Conservation (phyloP, 2,888 invertebrate species). For the Atrina japonica region DNA sequence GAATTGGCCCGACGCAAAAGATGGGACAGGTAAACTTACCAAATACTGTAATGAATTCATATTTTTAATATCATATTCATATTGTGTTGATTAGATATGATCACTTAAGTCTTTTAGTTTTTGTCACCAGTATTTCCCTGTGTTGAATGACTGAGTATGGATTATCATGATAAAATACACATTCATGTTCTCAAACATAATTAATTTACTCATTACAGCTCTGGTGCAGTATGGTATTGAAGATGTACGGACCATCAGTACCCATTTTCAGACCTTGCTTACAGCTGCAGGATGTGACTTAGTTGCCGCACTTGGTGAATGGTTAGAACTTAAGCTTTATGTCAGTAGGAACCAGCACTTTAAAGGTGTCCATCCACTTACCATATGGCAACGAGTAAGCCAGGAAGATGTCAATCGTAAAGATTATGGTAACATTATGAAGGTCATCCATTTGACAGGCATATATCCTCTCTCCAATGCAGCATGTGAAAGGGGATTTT, state of each 20-base stretch:
- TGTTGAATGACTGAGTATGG: too few relatives aligned
- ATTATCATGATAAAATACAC: not conserved
- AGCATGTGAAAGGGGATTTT: too few relatives aligned
- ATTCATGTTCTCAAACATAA: too few relatives aligned
- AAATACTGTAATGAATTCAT: too few relatives aligned
- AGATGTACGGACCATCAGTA: constrained; percentile 28
- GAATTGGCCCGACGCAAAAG: constrained; percentile 37
- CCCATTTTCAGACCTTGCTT: not conserved
- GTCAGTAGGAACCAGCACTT: constrained; percentile 24
- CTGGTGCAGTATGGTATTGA: constrained; percentile 39
- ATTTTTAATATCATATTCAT: too few relatives aligned
- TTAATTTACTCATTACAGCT: constrained; percentile 20
- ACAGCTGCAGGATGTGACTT: constrained; percentile 35
- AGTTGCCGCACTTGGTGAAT: constrained; percentile 31
- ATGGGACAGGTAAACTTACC: constrained; percentile 22
- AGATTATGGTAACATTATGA: constrained; percentile 43
- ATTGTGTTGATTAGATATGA: too few relatives aligned
- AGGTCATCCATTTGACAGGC: constrained; percentile 39
- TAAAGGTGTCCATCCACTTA: constrained; percentile 37
- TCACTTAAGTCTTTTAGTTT: too few relatives aligned
- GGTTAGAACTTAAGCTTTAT: constrained; percentile 39
- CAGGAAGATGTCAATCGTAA: constrained; percentile 36
- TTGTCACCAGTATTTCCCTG: too few relatives aligned
- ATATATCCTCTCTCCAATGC: constrained; percentile 40
- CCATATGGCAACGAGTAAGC: constrained; percentile 38